phyloP scores from a whole-genome alignment of 2,113 vertebrate species.

The Psittacula cyanocephala region DNA sequence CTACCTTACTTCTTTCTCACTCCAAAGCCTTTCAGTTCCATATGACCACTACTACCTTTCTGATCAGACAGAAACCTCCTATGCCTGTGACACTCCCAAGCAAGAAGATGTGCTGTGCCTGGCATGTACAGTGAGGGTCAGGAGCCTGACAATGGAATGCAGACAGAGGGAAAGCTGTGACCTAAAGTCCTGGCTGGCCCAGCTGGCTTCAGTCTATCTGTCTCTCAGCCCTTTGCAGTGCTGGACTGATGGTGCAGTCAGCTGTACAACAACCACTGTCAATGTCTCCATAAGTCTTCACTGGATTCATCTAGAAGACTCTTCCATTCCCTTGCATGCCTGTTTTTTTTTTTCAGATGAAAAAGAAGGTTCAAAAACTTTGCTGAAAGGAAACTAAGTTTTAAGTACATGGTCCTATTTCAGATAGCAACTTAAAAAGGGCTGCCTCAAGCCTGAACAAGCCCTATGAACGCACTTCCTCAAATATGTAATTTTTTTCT shows the following conservation, averaged over 20 bases:
- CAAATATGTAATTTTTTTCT: not conserved
- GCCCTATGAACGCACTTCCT: rapidly evolving
- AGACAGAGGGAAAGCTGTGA: not conserved
- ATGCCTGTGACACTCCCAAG: not conserved
- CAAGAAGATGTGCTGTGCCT: not conserved
- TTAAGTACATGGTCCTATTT: not conserved
- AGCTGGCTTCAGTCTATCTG: not conserved
- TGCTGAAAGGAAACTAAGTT: not conserved
- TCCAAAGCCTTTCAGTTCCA: not conserved
- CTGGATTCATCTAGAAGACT: not conserved
- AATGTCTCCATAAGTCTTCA: not conserved
- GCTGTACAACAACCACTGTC: not conserved
- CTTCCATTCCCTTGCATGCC: not conserved
- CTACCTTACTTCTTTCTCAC: not conserved
- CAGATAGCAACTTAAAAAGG: not conserved
- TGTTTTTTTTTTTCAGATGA: not conserved
- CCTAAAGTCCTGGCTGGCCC: not conserved
- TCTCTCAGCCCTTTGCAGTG: rapidly evolving
- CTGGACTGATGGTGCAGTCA: not conserved
- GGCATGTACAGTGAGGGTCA: not conserved
- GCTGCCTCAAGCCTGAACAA: not conserved
- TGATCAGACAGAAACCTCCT: not conserved
- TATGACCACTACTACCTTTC: not conserved
- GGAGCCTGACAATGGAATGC: not conserved
- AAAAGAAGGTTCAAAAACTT: not conserved